Conservation (phyloP, 2,888 invertebrate species). For the Entomobrya proxima region DNA sequence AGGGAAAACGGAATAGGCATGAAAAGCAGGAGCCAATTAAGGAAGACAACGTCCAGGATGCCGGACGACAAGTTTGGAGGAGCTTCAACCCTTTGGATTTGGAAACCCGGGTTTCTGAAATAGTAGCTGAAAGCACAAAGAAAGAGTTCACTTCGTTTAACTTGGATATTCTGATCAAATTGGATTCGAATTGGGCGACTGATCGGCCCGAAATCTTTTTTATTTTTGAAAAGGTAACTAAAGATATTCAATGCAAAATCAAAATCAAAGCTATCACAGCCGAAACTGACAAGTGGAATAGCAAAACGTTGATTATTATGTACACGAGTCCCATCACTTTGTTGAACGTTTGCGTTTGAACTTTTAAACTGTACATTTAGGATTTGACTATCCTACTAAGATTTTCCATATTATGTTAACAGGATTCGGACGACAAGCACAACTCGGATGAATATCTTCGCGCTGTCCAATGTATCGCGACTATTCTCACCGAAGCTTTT, state of each 20-base stretch:
- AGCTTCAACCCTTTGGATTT: slow-evolving; percentile 50
- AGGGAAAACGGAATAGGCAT: neutral
- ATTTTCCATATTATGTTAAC: neutral
- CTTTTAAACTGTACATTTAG: no score
- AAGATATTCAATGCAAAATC: no score
- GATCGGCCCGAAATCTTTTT: slow-evolving; percentile 53
- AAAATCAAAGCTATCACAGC: no score
- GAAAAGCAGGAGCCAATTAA: neutral
- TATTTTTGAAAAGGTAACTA: slow-evolving; percentile 68
- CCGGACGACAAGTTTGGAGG: neutral
- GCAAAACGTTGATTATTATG: no score
- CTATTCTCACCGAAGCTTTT: slow-evolving; percentile 33
- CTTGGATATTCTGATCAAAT: slow-evolving; percentile 44
- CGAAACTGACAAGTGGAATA: no score
- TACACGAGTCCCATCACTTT: no score
- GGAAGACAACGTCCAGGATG: neutral
- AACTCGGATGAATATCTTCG: neutral
- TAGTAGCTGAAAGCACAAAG: neutral
- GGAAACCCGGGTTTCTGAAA: slow-evolving; percentile 41
- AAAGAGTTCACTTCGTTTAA: slow-evolving; percentile 9
- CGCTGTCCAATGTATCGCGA: slow-evolving; percentile 14
- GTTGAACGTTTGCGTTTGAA: no score
- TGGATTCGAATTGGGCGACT: slow-evolving; percentile 43
- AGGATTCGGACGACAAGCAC: neutral
- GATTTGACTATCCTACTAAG: no score